These are phyloP conservation scores for Orthonevra nobilis DNA, from an alignment of 2,888 invertebrate species.

Conservation along the genomic window DNA sequence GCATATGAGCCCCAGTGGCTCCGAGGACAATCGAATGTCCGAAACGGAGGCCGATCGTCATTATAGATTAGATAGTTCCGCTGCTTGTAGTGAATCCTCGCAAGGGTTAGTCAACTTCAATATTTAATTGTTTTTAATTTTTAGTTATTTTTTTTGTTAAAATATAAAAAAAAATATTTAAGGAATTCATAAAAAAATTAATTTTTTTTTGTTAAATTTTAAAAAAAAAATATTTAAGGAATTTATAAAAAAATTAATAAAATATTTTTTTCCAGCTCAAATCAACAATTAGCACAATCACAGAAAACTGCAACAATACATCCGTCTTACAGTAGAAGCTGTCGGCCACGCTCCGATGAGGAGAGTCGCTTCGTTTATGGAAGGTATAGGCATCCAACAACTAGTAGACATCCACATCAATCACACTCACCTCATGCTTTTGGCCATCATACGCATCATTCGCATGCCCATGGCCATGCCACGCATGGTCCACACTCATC, in stretches of 20 bases:
- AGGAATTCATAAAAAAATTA: too few species aligned
- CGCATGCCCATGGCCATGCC: constrained; percentile 80
- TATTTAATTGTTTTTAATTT: too few species aligned
- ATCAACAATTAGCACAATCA: constrained; percentile 81
- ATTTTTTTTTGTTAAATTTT: too few species aligned
- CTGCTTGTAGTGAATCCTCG: constrained; percentile 87
- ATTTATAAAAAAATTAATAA: too few species aligned
- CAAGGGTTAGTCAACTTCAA: constrained; percentile 83
- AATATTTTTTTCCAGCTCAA: constrained; percentile 80
- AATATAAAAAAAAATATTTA: constrained; percentile 8
- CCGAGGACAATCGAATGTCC: constrained; percentile 91
- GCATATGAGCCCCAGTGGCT: constrained; percentile 94
- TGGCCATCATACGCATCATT: constrained; percentile 81
- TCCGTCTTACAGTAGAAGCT: constrained; percentile 82
- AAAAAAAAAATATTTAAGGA: too few species aligned
- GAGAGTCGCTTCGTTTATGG: constrained; percentile 89
- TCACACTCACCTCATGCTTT: constrained; percentile 81
- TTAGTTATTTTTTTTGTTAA: constrained; percentile 22
- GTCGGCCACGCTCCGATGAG: constrained; percentile 84
- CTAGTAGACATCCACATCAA: constrained; percentile 81
- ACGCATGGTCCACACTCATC: constrained; percentile 81
- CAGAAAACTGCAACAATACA: constrained; percentile 81
- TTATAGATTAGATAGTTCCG: constrained; percentile 89
- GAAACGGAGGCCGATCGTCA: constrained; percentile 94
- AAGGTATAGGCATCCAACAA: constrained; percentile 82